Conservation (phyloP, 2,113 vertebrate species). For the Blennius ocellaris region DNA sequence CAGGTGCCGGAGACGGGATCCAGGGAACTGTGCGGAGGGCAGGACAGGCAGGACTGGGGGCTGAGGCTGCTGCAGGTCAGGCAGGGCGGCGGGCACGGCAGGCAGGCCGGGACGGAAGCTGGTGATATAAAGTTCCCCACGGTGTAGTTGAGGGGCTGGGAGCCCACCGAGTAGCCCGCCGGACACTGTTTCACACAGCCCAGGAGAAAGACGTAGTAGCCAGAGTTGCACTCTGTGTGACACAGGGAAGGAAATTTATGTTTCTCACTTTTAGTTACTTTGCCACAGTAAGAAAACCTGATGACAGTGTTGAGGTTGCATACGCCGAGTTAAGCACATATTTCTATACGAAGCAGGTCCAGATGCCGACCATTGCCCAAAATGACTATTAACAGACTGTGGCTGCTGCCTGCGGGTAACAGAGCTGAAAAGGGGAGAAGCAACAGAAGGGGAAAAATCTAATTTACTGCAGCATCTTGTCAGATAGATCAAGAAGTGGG, state of each 20-base stretch:
- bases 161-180: slow-evolving; percentile 82
- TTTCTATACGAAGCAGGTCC: slow-evolving; percentile 57
- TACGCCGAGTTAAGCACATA: slow-evolving; percentile 35
- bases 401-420: slow-evolving; percentile 24
- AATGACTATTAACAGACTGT: slow-evolving; percentile 51
- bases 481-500: background rate
- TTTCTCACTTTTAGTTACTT: slow-evolving; percentile 17
- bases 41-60: slow-evolving; percentile 89
- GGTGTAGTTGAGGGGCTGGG: slow-evolving; percentile 78
- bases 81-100: slow-evolving; percentile 89
- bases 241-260: slow-evolving; percentile 8
- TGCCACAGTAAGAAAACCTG: slow-evolving; percentile 1
- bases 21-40: slow-evolving; percentile 89
- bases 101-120: slow-evolving; percentile 85
- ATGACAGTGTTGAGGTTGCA: slow-evolving; percentile 35
- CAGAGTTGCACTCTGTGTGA: slow-evolving; percentile 89
- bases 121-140: slow-evolving; percentile 86
- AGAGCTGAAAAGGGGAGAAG: slow-evolving; percentile 39
- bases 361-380: slow-evolving; percentile 56
- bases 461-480: slow-evolving; percentile 22
- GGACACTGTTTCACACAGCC: slow-evolving; percentile 91
- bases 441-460: slow-evolving; percentile 18
- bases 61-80: slow-evolving; percentile 88
- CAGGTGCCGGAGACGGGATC: slow-evolving; percentile 85
- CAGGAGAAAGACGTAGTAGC: slow-evolving; percentile 91